These are phyloP conservation scores for Danaus melanippus DNA, from an alignment of 1,140 invertebrate genomes.

Conservation along the genomic window DNA sequence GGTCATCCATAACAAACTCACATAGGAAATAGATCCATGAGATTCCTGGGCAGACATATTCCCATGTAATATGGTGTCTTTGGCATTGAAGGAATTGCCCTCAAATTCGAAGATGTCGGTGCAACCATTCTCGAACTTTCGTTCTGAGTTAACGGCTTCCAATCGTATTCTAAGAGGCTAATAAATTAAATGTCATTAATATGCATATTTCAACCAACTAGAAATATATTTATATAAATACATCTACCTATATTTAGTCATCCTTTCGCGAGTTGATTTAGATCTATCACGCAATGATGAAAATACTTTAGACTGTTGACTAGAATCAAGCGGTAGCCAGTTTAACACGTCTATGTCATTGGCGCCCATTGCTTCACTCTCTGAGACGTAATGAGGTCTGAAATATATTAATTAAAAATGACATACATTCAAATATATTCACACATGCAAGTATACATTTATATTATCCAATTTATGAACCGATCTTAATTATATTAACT, in stretches of 20 bases:
- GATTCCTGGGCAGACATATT: slow-evolving; percentile 81
- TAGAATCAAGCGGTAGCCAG: slow-evolving; percentile 47
- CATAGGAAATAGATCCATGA: slow-evolving; percentile 79
- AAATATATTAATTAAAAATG: slow-evolving; percentile 6
- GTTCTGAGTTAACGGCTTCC: slow-evolving; percentile 48
- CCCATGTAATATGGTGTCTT: slow-evolving; percentile 77
- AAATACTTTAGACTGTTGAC: slow-evolving; percentile 45
- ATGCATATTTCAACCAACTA: too few species aligned
- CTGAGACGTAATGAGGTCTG: slow-evolving; percentile 54
- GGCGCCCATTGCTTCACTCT: slow-evolving; percentile 50
- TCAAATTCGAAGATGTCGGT: slow-evolving; percentile 11
- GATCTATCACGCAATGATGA: slow-evolving; percentile 50
- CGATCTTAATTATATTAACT: too few species aligned
- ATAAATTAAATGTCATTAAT: neutral
- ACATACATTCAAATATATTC: too few species aligned
- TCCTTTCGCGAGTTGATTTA: slow-evolving; percentile 47
- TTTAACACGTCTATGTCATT: slow-evolving; percentile 57
- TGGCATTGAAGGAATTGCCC: slow-evolving; percentile 16
- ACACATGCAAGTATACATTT: too few species aligned
- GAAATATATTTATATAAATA: neutral
- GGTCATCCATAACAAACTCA: slow-evolving; percentile 11
- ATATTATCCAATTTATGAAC: too few species aligned
- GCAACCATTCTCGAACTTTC: slow-evolving; percentile 13
- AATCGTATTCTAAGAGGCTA: slow-evolving; percentile 64
- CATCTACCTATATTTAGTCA: slow-evolving; percentile 49